Percentiles rank a stretch among this genome's conserved stretches.
phyloP scores from a whole-genome alignment of 2,113 vertebrate species.

The Psittacara wagleri region DNA sequence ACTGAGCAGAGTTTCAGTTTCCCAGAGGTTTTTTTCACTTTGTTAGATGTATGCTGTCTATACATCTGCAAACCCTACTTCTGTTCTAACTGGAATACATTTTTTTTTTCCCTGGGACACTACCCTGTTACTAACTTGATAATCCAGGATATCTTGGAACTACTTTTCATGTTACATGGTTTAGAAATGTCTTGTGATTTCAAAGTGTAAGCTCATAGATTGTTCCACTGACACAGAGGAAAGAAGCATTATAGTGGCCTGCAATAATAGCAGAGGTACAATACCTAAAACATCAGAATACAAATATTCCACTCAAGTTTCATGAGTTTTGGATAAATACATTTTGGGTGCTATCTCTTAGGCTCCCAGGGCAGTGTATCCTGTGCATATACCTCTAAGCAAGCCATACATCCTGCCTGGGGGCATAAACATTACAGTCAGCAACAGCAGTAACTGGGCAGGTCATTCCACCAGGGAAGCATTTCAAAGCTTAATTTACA shows the following conservation, averaged over 20 bases:
- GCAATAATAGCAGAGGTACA: neutral
- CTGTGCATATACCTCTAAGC: neutral
- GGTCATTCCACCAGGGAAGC: neutral
- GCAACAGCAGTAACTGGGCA: neutral
- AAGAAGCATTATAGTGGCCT: neutral
- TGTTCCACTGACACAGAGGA: neutral
- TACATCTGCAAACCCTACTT: neutral
- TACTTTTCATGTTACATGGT: neutral
- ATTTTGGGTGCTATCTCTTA: neutral
- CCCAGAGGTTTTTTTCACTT: neutral
- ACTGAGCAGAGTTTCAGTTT: neutral
- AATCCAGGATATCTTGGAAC: neutral
- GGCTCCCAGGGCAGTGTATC: neutral
- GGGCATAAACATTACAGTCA: neutral
- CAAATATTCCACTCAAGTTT: neutral
- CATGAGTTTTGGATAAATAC: neutral
- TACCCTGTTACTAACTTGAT: neutral
- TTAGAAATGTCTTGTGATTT: neutral
- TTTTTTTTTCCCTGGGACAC: neutral
- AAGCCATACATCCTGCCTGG: neutral
- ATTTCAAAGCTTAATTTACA: neutral
- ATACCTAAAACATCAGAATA: neutral
- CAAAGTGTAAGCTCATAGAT: neutral
- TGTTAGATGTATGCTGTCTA: neutral
- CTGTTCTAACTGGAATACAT: neutral